Conservation (phyloP, 2,797 vertebrate genomes). For the Chiroxiphia lanceolata region DNA sequence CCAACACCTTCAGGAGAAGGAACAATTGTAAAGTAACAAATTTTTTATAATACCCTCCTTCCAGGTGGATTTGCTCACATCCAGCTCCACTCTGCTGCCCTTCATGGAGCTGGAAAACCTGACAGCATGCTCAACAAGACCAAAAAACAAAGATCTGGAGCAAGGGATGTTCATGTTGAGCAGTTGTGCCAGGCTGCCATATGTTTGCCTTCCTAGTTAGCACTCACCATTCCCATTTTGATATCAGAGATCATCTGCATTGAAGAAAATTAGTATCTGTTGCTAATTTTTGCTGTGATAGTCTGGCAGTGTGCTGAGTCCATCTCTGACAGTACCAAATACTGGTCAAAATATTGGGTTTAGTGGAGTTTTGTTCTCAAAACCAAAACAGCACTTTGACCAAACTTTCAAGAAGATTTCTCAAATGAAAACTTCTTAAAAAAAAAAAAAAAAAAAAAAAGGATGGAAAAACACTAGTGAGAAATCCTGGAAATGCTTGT, state of each 20-base stretch:
- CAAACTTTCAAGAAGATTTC: background rate
- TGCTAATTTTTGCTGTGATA: background rate
- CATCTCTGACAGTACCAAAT: background rate
- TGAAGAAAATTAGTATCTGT: background rate
- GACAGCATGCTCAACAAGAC: background rate
- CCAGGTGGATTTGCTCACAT: background rate
- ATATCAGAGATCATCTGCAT: background rate
- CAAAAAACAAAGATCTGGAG: background rate
- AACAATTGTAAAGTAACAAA: background rate
- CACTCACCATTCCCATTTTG: background rate
- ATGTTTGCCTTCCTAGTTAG: background rate
- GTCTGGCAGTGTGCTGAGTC: background rate
- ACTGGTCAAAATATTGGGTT: background rate
- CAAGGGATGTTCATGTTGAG: background rate
- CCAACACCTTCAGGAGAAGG: background rate
- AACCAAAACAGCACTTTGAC: background rate
- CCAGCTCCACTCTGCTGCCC: background rate
- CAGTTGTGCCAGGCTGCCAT: background rate
- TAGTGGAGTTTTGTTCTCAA: background rate
- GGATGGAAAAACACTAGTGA: rapidly evolving
- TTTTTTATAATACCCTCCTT: background rate
- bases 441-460: background rate
- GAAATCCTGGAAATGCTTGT: background rate
- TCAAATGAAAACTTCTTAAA: background rate
- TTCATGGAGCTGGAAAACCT: background rate